Evolutionary conservation across 2,797 vertebrate genomes (phyloP), one percentile per base, ranked within the genome.

Genomic region (Pristis pectinata): DNA sequence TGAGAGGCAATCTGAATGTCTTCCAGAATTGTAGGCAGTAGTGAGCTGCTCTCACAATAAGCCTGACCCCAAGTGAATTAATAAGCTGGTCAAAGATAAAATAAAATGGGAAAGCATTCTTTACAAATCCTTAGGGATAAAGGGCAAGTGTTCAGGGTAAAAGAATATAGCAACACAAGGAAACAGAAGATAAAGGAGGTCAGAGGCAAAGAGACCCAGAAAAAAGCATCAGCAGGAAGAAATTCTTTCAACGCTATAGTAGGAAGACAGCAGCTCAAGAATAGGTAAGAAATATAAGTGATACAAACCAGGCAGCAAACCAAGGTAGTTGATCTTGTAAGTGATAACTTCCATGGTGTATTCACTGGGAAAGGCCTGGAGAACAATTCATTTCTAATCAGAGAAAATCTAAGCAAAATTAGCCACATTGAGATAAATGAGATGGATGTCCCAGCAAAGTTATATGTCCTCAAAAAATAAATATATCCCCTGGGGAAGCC

Each of bases 391-490:
- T 59, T 61, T 87, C 59, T 41, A 9, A 67, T 64, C 19, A 67
- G 61, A 67, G 17, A 67, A 64, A 37, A 64, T 8, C 85, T 13
- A 56, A 53, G 49, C 83, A 87, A 19, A 59, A 59, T 87, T 37
- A 91, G 91, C 37, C 34, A 37, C 85, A 37, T 64, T 91, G 87
- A 67, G 61, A 10, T 37, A 67, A 67, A 67, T 41, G n/a, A 91
- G 59, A 91, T 91, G 87, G 19, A 91, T 91, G 6, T 91, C 87
- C n/a, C 22, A 91, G 87, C n/a, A 5, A 91, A 22, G 56, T n/a
- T 91, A 91, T 91, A 91, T 64, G 59, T 37, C 10, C 17, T 8
- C 11, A 91, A 64, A 91, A 64, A 91, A 91, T 64, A 91, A 64
- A 91, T 64, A 64, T 91, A 64, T 91, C 87, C 59, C 87, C 17